These are phyloP conservation scores for Pelosia muscerda DNA, from an alignment of 2,888 invertebrate species.

Conservation along the genomic window DNA sequence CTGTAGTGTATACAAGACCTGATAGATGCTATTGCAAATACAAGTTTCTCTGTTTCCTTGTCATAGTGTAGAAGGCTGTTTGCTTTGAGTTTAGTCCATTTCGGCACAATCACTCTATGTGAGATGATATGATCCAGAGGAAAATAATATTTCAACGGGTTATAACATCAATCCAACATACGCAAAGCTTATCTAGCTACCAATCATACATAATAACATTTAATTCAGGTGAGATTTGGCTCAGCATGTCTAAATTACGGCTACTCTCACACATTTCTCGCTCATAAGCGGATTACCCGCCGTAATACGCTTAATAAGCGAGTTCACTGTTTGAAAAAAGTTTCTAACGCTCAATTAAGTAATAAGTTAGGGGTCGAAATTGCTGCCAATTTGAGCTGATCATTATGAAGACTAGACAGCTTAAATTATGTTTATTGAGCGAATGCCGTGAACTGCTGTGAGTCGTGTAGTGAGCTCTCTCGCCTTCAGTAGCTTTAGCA, in stretches of 20 bases:
- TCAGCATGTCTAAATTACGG: slow-evolving; percentile 40
- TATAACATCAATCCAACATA: background rate
- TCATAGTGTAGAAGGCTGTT: too few relatives aligned
- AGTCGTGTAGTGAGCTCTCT: too few relatives aligned
- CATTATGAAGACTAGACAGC: background rate
- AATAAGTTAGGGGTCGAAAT: background rate
- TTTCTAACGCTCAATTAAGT: slow-evolving; percentile 16
- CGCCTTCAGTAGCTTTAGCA: too few relatives aligned
- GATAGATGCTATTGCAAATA: too few relatives aligned
- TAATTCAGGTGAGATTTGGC: slow-evolving; percentile 42
- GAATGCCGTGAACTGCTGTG: background rate
- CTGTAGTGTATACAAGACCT: too few relatives aligned
- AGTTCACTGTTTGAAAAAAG: slow-evolving; percentile 21
- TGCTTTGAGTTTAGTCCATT: too few relatives aligned
- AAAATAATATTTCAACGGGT: background rate
- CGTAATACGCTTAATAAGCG: slow-evolving; percentile 29
- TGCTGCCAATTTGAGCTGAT: background rate
- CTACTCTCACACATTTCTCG: slow-evolving; percentile 30
- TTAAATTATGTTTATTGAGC: background rate
- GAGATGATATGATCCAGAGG: too few relatives aligned
- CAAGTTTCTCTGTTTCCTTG: too few relatives aligned
- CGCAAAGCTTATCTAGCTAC: slow-evolving; percentile 51
- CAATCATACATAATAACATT: slow-evolving; percentile 47
- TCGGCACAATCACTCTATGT: too few relatives aligned
- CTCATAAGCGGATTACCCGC: slow-evolving; percentile 37